These are phyloP conservation scores for Phalanger gymnotis DNA, from an alignment of 2,797 vertebrate species.

Conservation along the genomic window DNA sequence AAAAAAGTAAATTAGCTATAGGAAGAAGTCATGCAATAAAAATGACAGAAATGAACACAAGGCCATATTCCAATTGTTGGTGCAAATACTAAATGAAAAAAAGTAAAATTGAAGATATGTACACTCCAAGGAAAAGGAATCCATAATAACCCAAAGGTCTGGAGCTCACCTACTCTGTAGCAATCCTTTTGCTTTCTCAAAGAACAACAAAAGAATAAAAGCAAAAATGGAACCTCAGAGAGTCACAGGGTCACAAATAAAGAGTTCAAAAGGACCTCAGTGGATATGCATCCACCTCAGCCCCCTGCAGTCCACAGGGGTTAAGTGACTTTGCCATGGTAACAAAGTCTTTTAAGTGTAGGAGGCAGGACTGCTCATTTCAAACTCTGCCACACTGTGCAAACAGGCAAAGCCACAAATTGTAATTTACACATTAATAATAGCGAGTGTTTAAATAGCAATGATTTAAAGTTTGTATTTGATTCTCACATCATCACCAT, in stretches of 20 bases:
- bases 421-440: not conserved
- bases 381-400: not conserved
- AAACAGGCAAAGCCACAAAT: not conserved
- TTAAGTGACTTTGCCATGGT: too few relatives aligned
- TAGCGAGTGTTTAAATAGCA: not conserved
- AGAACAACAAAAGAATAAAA: not conserved
- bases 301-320: too few relatives aligned
- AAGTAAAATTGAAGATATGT: not conserved
- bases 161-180: conserved; percentile 24
- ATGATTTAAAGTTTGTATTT: not conserved
- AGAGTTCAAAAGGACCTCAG: too few relatives aligned
- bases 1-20: not conserved
- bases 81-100: conserved; percentile 30
- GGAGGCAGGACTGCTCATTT: not conserved
- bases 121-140: not conserved
- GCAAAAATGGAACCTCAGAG: conserved; percentile 34
- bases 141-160: not conserved
- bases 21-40: not conserved
- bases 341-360: not conserved
- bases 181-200: conserved; percentile 6
- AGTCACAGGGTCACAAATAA: not conserved
- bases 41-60: not conserved
- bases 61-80: not conserved
- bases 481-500: not conserved
- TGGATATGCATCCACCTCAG: too few relatives aligned